Percentiles rank a stretch among this genome's conserved stretches.
Evolutionary conservation across 2,797 vertebrate genomes (phyloP).

Genomic region (Artibeus lituratus): DNA sequence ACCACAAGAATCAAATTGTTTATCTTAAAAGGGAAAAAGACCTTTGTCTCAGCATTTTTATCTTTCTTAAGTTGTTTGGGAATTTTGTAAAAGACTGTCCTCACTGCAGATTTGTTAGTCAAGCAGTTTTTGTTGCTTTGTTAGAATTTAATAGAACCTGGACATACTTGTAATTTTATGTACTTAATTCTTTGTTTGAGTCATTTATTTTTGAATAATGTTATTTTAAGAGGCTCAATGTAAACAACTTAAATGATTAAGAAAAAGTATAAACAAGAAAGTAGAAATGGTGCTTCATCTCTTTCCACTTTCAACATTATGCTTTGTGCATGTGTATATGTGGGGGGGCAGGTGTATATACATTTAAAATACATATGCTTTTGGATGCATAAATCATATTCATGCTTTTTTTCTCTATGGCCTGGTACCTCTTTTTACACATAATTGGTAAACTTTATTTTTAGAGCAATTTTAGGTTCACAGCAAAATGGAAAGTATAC

Average conservation of each 20-base stretch:
- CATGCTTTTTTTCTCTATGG: not conserved
- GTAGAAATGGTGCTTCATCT: not conserved
- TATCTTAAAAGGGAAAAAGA: slow-evolving; percentile 35
- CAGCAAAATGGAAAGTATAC: not conserved
- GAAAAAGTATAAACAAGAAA: not conserved
- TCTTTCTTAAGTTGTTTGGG: not conserved
- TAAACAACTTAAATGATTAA: slow-evolving; percentile 31
- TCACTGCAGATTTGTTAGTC: not conserved
- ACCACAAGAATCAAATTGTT: slow-evolving; percentile 33
- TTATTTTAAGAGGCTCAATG: not conserved
- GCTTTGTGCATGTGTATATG: not conserved
- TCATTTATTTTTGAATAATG: slow-evolving; percentile 30
- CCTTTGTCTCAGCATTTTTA: not conserved
- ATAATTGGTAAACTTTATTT: not conserved
- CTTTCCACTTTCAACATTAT: not conserved
- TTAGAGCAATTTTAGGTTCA: not conserved
- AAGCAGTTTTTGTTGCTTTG: not conserved
- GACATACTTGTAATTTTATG: not conserved
- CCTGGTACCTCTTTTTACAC: not conserved
- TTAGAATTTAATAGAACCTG: slow-evolving; percentile 8
- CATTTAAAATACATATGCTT: not conserved
- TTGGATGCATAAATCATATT: not conserved
- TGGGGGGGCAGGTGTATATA: not conserved
- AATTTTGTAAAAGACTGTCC: not conserved
- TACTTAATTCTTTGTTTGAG: not conserved